Evolutionary conservation across 2,888 invertebrate species (phyloP).

Genomic region (Cataglyphis albicans): DNA sequence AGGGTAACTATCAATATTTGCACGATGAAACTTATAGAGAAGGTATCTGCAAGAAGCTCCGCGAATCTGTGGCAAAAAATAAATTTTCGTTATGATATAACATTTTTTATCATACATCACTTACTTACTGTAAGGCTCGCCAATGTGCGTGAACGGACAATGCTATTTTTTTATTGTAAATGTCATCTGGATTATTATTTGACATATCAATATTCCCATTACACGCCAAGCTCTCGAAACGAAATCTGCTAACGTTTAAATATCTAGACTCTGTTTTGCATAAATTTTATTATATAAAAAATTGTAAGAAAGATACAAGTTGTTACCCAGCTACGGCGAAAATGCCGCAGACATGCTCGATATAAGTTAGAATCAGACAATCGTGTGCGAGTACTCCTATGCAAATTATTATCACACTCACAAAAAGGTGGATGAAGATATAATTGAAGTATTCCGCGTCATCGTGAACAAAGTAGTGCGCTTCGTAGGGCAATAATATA

Average conservation of each 20-base stretch:
- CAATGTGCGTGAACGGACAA: not conserved
- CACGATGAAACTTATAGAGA: not conserved
- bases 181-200: not conserved
- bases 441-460: slow-evolving; percentile 11
- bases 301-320: not conserved
- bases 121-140: slow-evolving; percentile 7
- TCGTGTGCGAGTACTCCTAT: not conserved
- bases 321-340: slow-evolving; percentile 27
- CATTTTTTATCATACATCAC: not conserved
- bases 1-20: not conserved
- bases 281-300: not conserved
- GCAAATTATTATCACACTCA: not conserved
- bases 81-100: not conserved
- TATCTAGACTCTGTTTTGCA: not conserved
- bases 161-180: not conserved
- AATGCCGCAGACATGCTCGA: slow-evolving; percentile 14
- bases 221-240: not conserved
- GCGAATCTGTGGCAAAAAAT: not conserved
- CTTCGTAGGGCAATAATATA: not conserved
- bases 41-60: not conserved
- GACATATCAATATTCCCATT: not conserved
- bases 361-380: slow-evolving; percentile 1
- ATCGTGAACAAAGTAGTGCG: slow-evolving; percentile 35
- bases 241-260: not conserved
- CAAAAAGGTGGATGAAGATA: not conserved